Conservation (phyloP, 2,797 vertebrate species). For the Macrochelys suwanniensis region DNA sequence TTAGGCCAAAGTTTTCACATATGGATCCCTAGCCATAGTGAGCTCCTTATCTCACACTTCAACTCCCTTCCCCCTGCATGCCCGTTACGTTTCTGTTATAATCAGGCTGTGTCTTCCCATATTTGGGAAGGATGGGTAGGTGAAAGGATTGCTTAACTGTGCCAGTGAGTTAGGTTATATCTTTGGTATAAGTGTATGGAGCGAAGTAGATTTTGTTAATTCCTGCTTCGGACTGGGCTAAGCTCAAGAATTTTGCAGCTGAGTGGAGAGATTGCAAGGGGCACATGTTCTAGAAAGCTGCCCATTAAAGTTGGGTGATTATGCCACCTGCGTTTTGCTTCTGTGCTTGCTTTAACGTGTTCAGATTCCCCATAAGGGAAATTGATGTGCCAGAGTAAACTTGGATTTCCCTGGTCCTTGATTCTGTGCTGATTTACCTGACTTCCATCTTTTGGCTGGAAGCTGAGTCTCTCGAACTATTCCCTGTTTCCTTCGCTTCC, state of each 20-base stretch:
- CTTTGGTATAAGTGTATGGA: neutral
- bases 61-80: neutral
- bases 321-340: slow-evolving; percentile 24
- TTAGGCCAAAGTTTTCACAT: neutral
- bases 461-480: slow-evolving; percentile 10
- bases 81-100: neutral
- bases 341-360: neutral
- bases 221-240: neutral
- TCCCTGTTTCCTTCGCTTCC: slow-evolving; percentile 14
- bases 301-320: neutral
- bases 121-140: neutral
- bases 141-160: neutral
- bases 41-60: neutral
- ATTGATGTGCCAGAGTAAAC: neutral
- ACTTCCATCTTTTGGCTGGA: neutral
- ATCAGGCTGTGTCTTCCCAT: neutral
- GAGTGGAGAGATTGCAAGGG: neutral
- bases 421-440: neutral
- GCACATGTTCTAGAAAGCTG: neutral
- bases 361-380: neutral
- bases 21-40: rapidly evolving
- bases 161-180: neutral
- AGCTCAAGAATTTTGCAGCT: neutral
- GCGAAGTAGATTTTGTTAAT: neutral
- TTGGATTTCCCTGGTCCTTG: neutral